phyloP scores from a whole-genome alignment of 2,888 invertebrate species.

The Cheilosia impressa region DNA sequence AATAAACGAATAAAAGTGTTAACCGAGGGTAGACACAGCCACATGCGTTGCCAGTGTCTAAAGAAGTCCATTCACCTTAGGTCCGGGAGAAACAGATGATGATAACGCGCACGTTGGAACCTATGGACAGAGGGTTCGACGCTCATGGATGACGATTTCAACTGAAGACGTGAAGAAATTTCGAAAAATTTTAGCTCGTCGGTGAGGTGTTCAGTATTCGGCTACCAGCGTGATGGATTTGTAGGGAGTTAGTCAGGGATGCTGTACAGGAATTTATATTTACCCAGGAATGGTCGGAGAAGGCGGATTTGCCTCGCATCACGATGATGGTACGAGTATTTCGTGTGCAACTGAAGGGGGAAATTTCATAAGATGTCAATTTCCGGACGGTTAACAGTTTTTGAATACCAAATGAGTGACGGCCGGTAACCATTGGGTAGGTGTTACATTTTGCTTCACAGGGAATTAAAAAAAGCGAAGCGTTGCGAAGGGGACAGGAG shows the following conservation, averaged over 20 bases:
- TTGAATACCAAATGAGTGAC: constrained; percentile 49
- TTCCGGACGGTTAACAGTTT: constrained; percentile 60
- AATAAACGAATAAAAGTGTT: constrained; percentile 5
- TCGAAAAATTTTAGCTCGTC: constrained; percentile 11
- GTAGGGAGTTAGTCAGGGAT: constrained; percentile 30
- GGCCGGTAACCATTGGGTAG: not conserved
- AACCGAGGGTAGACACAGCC: constrained; percentile 17
- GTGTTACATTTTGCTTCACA: not conserved
- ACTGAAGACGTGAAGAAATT: constrained; percentile 41
- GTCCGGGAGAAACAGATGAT: constrained; percentile 55
- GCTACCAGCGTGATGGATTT: constrained; percentile 44
- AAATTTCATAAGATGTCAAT: constrained; percentile 70
- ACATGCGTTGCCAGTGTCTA: constrained; percentile 23
- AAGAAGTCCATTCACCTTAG: constrained; percentile 55
- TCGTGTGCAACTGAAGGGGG: constrained; percentile 27
- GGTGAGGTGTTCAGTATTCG: constrained; percentile 45
- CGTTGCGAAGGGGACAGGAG: too few species aligned
- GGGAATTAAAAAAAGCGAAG: too few species aligned
- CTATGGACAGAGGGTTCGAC: constrained; percentile 1
- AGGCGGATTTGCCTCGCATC: constrained; percentile 1
- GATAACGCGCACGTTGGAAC: constrained; percentile 28
- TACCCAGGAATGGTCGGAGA: not conserved
- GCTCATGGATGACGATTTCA: constrained; percentile 16
- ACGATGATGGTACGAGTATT: constrained; percentile 6
- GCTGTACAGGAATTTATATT: constrained; percentile 24